Evolutionary conservation across 1,140 invertebrate genomes (phyloP).

Genomic region (Druon quercuslanigerum): DNA sequence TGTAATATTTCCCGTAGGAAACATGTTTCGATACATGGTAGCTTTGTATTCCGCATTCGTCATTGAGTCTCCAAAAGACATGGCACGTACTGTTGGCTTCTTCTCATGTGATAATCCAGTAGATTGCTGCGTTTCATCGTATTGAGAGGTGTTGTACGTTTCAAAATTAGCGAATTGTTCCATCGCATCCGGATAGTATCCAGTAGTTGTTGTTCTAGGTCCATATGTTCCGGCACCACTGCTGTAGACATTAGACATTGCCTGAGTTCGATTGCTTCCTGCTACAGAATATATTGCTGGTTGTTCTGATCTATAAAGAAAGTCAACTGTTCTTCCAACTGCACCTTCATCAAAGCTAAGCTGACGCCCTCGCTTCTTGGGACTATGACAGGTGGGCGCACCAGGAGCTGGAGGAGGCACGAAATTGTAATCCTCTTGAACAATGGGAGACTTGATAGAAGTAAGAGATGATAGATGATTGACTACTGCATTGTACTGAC

Average conservation of each 20-base stretch:
- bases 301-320: slow-evolving; percentile 79
- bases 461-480: slow-evolving; percentile 64
- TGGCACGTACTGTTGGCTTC: slow-evolving; percentile 77
- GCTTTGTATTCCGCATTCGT: slow-evolving; percentile 81
- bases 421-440: slow-evolving; percentile 67
- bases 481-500: slow-evolving; percentile 55
- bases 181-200: slow-evolving; percentile 81
- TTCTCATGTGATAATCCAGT: slow-evolving; percentile 69
- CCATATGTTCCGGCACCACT: slow-evolving; percentile 78
- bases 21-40: slow-evolving; percentile 80
- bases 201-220: slow-evolving; percentile 76
- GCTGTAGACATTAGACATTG: slow-evolving; percentile 83
- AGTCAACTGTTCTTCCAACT: slow-evolving; percentile 69
- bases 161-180: slow-evolving; percentile 80
- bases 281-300: slow-evolving; percentile 86
- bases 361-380: slow-evolving; percentile 65
- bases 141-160: slow-evolving; percentile 60
- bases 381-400: slow-evolving; percentile 59
- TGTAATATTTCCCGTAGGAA: slow-evolving; percentile 84
- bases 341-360: slow-evolving; percentile 57
- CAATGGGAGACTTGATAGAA: slow-evolving; percentile 58
- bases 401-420: slow-evolving; percentile 61
- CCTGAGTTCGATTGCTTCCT: slow-evolving; percentile 81
- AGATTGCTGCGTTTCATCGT: slow-evolving; percentile 64
- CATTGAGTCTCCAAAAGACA: slow-evolving; percentile 74